Base-by-base conservation (phyloP, 2,797 vertebrate species). In the Liparis tanakae region DNA sequence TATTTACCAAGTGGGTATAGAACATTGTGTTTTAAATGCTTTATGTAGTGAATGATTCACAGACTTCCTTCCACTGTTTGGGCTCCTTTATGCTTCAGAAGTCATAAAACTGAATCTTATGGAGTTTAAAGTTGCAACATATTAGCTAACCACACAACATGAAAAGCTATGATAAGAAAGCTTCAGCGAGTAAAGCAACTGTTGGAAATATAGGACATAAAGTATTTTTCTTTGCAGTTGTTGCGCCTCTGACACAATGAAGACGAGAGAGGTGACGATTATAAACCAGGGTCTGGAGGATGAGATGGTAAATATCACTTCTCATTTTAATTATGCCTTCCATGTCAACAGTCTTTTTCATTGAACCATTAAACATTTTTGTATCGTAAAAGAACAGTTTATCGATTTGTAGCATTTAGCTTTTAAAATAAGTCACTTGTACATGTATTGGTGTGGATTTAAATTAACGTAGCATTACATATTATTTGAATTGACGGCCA, bases 211-310 rank as follows among this genome's bases (percentile, higher is more conserved):
- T 0, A 9, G 15, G 65, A 18, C 51, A 17, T 5, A 14, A 76
- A 14, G 18, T n/a, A 0, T 10, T 25, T 68, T 43, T 70, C 25
- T 60, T 48, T 48, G 46, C 17, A 87, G 85, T 48, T 59, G 54
- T 10, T 76, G 46, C 48, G 57, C 55, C 30, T 76, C 37, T 59
- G 82, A 73, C 78, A 95, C 85, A 76, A 97, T 98, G 97, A 96
- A 95, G 86, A 96, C 89, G 74, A 93, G 91, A 80, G 96, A 96
- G 74, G 90, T 85, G 79, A 97, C 94, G 80, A 90, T 94, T 70
- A 89, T 99, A 74, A 98, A 97, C 86, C 91, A 94, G 87, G 94
- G 93, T 75, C 93, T 95, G 83, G 97, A 98, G 86, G 96, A 98
- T 85, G 97, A 98, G 91, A 97, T 98, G 97, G 97, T 98, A 93